These are phyloP conservation scores for Colletes collaris DNA, from an alignment of 2,888 invertebrate genomes.

Conservation along the genomic window DNA sequence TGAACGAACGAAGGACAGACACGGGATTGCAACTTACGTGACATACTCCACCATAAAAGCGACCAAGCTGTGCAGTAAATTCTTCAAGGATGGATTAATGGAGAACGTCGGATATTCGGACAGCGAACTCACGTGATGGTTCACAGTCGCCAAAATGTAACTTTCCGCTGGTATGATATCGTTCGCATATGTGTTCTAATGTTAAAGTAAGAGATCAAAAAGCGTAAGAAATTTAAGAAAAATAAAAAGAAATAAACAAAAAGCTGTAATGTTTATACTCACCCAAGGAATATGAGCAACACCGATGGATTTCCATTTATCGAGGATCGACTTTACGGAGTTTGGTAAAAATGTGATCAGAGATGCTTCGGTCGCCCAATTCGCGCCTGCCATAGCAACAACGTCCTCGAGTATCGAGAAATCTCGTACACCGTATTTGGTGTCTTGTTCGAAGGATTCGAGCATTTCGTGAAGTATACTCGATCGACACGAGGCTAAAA, in stretches of 20 bases:
- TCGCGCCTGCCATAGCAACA: slow-evolving; percentile 81
- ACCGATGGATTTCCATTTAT: slow-evolving; percentile 86
- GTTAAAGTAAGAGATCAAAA: background rate
- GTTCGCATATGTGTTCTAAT: slow-evolving; percentile 88
- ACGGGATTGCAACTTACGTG: slow-evolving; percentile 80
- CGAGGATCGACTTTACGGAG: slow-evolving; percentile 85
- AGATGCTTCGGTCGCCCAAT: slow-evolving; percentile 83
- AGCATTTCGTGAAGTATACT: slow-evolving; percentile 83
- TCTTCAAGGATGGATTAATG: slow-evolving; percentile 87
- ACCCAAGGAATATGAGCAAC: slow-evolving; percentile 87
- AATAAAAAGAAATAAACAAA: too few species aligned
- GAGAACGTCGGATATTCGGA: slow-evolving; percentile 86
- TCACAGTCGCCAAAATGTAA: slow-evolving; percentile 90
- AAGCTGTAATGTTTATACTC: slow-evolving; percentile 41
- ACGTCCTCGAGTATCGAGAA: slow-evolving; percentile 82
- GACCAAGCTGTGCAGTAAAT: slow-evolving; percentile 87
- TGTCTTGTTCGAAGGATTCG: slow-evolving; percentile 79
- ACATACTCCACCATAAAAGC: slow-evolving; percentile 87
- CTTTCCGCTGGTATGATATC: slow-evolving; percentile 94
- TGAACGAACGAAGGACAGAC: background rate
- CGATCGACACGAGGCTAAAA: slow-evolving; percentile 84
- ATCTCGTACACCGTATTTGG: slow-evolving; percentile 83
- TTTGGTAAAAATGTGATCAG: slow-evolving; percentile 85
- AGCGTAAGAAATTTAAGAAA: too few species aligned
- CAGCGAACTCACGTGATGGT: slow-evolving; percentile 87